Percentiles rank a stretch among this genome's conserved stretches.
Evolutionary conservation across 2,888 invertebrate genomes (phyloP).

Genomic region (Halocaridina rubra): DNA sequence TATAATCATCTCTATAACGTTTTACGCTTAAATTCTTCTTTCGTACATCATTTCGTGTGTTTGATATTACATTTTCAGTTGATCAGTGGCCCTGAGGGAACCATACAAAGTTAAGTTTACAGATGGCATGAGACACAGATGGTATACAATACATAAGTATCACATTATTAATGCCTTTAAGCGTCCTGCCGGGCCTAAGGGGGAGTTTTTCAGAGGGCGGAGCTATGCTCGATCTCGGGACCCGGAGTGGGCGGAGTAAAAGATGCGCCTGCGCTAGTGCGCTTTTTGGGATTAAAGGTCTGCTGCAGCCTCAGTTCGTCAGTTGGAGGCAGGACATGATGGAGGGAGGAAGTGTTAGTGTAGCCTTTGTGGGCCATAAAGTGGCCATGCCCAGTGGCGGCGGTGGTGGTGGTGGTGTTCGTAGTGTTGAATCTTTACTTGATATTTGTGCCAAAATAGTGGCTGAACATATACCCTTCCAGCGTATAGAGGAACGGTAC

Average conservation of each 20-base stretch:
- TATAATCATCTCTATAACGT: too few relatives aligned
- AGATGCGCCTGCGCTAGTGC: conserved; percentile 59
- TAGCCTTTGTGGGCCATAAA: conserved; percentile 52
- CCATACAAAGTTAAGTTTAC: neutral
- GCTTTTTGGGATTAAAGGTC: conserved; percentile 59
- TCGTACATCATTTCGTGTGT: neutral
- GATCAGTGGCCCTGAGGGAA: neutral
- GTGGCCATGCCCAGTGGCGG: conserved; percentile 54
- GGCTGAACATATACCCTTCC: conserved; percentile 86
- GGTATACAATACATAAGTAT: conserved; percentile 57
- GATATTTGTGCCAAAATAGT: conserved; percentile 87
- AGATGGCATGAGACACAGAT: conserved; percentile 42
- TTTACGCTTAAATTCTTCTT: too few relatives aligned
- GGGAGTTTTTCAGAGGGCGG: conserved; percentile 33
- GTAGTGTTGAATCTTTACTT: conserved; percentile 78
- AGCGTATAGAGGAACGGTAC: conserved; percentile 86
- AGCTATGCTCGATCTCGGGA: conserved; percentile 46
- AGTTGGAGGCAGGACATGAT: conserved; percentile 52
- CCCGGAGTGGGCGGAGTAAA: conserved; percentile 38
- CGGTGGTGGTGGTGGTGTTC: conserved; percentile 49
- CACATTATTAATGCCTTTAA: conserved; percentile 32
- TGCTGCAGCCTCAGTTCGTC: conserved; percentile 37
- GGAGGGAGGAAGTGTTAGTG: conserved; percentile 57
- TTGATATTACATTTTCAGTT: neutral
- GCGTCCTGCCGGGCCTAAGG: conserved; percentile 19